These are phyloP conservation scores for Microctenopoma stevenorrisi DNA, from an alignment of 2,797 vertebrate species.

Conservation along the genomic window DNA sequence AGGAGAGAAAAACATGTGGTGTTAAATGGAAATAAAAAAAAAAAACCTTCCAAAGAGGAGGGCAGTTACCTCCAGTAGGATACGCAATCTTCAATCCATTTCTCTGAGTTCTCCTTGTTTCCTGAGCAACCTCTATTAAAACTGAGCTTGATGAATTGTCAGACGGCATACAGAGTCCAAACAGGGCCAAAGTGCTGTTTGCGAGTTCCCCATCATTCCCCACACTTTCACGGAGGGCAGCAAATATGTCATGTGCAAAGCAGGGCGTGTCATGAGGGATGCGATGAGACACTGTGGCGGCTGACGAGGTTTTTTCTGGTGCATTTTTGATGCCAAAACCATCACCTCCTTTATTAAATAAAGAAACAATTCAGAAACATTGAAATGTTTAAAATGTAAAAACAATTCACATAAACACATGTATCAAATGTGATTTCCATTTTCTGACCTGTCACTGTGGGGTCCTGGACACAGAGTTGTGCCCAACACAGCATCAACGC, in stretches of 20 bases:
- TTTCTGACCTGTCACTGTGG: conserved; percentile 67
- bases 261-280: conserved; percentile 22
- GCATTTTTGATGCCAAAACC: not conserved
- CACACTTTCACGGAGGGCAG: conserved; percentile 52
- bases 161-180: conserved; percentile 70
- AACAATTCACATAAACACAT: not conserved
- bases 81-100: conserved; percentile 48
- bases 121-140: conserved; percentile 44
- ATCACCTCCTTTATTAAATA: conserved; percentile 1
- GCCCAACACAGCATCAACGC: conserved; percentile 53
- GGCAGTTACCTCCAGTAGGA: conserved; percentile 65
- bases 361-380: not conserved
- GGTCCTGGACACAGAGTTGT: conserved; percentile 9
- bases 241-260: conserved; percentile 61
- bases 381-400: not conserved
- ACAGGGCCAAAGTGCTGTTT: conserved; percentile 44
- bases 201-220: conserved; percentile 29
- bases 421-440: too few species aligned
- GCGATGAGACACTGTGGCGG: not conserved
- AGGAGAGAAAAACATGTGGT: conserved; percentile 8
- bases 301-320: not conserved
- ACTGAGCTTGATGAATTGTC: conserved; percentile 5
- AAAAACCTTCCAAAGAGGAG: not conserved
- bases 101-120: conserved; percentile 16
- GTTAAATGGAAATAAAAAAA: not conserved